Evolutionary conservation across 2,113 vertebrate species (phyloP), one percentile per base, ranked within the genome.

Genomic region (Melanerpes aurifrons): DNA sequence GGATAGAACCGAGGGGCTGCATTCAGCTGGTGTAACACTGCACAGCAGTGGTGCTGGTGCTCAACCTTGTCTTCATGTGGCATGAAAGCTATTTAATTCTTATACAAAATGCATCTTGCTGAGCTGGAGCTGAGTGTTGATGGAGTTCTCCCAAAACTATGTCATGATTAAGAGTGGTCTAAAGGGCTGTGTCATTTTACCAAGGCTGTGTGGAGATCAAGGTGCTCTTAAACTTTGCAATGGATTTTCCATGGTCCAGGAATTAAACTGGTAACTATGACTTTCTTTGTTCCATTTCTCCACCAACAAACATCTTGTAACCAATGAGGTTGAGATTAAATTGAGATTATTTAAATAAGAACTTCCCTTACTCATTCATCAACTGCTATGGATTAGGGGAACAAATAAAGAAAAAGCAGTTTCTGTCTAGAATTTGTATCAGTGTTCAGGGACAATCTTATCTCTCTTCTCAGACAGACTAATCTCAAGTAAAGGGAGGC

Each of bases 401-500:
- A 56, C 56, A 21, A 31, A n/a, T 31, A 16, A 77, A 40, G 64
- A 66, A 73, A 56, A 19, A 3, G 10, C 54, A 32, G 75, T 77
- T 92, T 91, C 45, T 73, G 32, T 80, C 48, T 71, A 53, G 78
- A 70, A 71, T 87, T 83, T 86, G 76, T 89, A 74, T 82, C 62
- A 64, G 21, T 69, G 29, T 89, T 85, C 45, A 66, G 72, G 71
- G 71, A 77, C 61, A 87, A 25, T 67, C 59, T 85, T 90, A 75
- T 75, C 82, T 88, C 53, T 76, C 75, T 84, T 84, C 12, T 85
- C 32, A 61, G 53, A 58, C 32, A 76, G 61, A 83, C 45, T 93
- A 83, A 95, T 83, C 78, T 79, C 31, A 43, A 76, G 24, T 47
- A 72, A 67, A 24, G 21, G 29, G 47, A 78, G 68, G 69, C 56